A percentile compares a stretch with the other conserved stretches of the same genome.
phyloP scores from a whole-genome alignment of 2,113 vertebrate species.

The Ceuthmochares aereus region DNA sequence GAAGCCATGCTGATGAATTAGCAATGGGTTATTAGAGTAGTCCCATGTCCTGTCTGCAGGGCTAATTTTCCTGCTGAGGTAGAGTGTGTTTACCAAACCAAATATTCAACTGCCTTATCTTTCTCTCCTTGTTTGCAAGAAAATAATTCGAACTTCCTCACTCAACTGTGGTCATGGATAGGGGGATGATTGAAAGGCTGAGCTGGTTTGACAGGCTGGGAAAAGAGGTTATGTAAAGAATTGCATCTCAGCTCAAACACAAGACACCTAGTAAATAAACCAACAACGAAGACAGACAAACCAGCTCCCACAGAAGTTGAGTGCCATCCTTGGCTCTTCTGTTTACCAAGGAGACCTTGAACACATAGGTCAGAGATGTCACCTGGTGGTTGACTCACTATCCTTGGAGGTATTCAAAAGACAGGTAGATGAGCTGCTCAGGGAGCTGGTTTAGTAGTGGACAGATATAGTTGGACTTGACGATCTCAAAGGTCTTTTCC shows the following conservation, averaged over 20 bases:
- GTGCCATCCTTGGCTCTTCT: background rate
- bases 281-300: background rate
- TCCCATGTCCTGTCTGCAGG: background rate
- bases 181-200: background rate
- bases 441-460: no score
- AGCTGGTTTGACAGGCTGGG: background rate
- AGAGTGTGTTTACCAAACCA: background rate
- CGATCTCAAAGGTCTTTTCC: no score
- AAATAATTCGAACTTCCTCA: background rate
- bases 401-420: no score
- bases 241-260: background rate
- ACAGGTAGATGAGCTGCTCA: no score
- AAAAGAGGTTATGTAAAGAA: background rate
- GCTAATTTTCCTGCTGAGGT: background rate
- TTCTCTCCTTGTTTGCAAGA: background rate
- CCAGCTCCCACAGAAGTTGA: background rate
- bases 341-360: background rate
- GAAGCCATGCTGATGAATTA: constrained; percentile 29
- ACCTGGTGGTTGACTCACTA: no score
- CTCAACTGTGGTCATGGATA: background rate
- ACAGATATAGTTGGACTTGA: no score
- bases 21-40: background rate
- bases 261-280: background rate
- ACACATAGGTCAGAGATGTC: background rate
- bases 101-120: background rate